Evolutionary conservation across 2,113 vertebrate genomes (phyloP).

Genomic region (Actenoides hombroni): DNA sequence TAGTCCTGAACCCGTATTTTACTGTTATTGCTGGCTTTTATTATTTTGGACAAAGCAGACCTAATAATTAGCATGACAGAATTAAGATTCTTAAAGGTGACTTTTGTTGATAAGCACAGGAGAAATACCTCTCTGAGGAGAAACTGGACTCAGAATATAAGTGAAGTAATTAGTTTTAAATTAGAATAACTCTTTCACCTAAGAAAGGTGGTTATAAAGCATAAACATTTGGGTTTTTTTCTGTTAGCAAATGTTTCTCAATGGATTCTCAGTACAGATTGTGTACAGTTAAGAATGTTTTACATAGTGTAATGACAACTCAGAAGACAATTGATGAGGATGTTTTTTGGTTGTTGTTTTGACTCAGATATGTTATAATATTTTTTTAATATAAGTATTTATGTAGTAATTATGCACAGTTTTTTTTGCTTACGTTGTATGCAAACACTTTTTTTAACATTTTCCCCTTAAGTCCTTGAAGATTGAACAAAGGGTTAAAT

Average conservation of each 20-base stretch:
- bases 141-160: not conserved
- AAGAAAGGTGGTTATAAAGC: not conserved
- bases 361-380: not conserved
- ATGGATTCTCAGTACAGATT: not conserved
- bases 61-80: not conserved
- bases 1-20: not conserved
- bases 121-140: not conserved
- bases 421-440: not conserved
- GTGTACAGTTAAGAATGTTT: not conserved
- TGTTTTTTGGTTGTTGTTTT: not conserved
- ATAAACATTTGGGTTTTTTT: not conserved
- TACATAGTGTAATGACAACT: not conserved
- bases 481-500: not conserved
- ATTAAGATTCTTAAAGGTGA: not conserved
- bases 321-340: not conserved
- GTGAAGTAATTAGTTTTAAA: slow-evolving; percentile 37
- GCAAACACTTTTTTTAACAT: not conserved
- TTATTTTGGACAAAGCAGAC: slow-evolving; percentile 11
- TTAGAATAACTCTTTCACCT: slow-evolving; percentile 48
- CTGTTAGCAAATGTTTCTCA: not conserved
- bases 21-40: not conserved
- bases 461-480: not conserved
- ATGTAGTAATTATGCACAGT: not conserved
- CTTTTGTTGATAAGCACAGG: not conserved
- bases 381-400: not conserved